These are phyloP conservation scores for Platyscapa corneri DNA, from an alignment of 1,140 invertebrate genomes.

Conservation along the genomic window DNA sequence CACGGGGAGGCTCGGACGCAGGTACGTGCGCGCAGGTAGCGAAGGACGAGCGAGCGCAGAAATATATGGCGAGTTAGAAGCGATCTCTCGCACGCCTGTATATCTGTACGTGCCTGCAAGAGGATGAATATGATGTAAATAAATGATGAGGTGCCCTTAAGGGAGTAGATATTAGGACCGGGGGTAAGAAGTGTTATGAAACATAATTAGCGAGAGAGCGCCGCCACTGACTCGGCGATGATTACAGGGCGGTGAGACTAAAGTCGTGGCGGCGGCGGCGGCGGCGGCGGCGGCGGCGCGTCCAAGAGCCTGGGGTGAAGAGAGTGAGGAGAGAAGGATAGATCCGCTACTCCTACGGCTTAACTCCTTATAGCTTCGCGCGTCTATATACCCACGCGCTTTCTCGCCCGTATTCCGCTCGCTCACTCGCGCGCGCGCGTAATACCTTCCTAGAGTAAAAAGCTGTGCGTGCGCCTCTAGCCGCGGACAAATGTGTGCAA, in stretches of 20 bases:
- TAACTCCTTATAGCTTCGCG: slow-evolving; percentile 33
- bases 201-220: slow-evolving; percentile 69
- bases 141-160: slow-evolving; percentile 71
- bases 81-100: not conserved
- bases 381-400: not conserved
- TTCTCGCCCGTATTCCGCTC: not conserved
- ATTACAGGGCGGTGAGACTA: slow-evolving; percentile 71
- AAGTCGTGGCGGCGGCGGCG: slow-evolving; percentile 58
- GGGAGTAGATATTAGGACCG: slow-evolving; percentile 64
- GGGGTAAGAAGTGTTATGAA: slow-evolving; percentile 73
- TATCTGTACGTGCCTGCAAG: not conserved
- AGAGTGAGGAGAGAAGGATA: slow-evolving; percentile 48
- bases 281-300: slow-evolving; percentile 11
- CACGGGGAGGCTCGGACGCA: not conserved
- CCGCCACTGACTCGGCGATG: slow-evolving; percentile 71
- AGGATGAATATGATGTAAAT: slow-evolving; percentile 72
- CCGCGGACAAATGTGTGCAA: not conserved
- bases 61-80: not conserved
- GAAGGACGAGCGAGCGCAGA: slow-evolving; percentile 14
- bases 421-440: no score
- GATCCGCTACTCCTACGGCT: slow-evolving; percentile 57
- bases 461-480: not conserved
- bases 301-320: slow-evolving; percentile 3
- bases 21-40: slow-evolving; percentile 18
- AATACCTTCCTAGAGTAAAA: slow-evolving; percentile 25